Percentiles rank a stretch among this genome's conserved stretches.
phyloP scores from a whole-genome alignment of 2,888 invertebrate genomes.

The Drosophila fulvimacula region DNA sequence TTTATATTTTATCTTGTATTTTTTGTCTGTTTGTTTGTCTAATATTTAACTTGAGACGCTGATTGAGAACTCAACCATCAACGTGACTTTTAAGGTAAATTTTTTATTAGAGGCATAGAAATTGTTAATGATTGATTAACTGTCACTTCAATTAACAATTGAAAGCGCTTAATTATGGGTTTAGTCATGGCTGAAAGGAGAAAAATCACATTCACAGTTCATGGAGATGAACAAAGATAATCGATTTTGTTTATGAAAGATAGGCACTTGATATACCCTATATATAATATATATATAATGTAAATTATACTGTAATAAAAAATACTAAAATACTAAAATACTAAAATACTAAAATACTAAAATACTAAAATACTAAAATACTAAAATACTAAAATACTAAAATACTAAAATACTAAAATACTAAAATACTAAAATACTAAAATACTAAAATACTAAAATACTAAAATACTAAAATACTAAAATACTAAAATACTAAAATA shows the following conservation, averaged over 20 bases:
- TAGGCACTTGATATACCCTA: neutral
- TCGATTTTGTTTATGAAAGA: neutral
- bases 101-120: slow-evolving; percentile 5
- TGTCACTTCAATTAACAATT: slow-evolving; percentile 39
- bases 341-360: too few relatives aligned
- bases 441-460: too few relatives aligned
- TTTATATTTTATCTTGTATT: slow-evolving; percentile 20
- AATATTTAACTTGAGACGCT: slow-evolving; percentile 9
- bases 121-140: slow-evolving; percentile 41
- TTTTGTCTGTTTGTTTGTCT: slow-evolving; percentile 13
- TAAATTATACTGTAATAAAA: neutral
- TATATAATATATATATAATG: neutral
- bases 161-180: slow-evolving; percentile 35
- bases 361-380: too few relatives aligned
- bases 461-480: too few relatives aligned
- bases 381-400: too few relatives aligned
- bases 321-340: too few relatives aligned
- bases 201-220: slow-evolving; percentile 18
- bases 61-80: neutral
- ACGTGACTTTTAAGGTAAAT: slow-evolving; percentile 20
- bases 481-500: too few relatives aligned
- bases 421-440: too few relatives aligned
- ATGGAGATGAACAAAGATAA: slow-evolving; percentile 1
- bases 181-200: slow-evolving; percentile 39
- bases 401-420: too few relatives aligned